Base-by-base conservation (phyloP, 2,888 invertebrate species). In the Phortica okadai region DNA sequence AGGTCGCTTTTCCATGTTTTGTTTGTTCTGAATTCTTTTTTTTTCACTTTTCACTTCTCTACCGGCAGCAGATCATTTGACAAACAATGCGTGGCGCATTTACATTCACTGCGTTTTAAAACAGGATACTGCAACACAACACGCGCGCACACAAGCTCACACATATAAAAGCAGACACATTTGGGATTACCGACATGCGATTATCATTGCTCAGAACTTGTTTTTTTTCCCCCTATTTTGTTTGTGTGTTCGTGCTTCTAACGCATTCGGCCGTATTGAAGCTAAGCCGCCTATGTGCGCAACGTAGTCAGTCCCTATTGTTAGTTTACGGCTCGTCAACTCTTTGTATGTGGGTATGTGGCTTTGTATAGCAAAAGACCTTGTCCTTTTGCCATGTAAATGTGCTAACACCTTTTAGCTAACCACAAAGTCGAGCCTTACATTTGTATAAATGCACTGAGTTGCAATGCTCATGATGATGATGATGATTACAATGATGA, bases 311-410 rank as follows among this genome's bases (percentile, higher is more conserved):
- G 8, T 50, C 50, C 10, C 50, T 50, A 6, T 8, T 50, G 8
- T 50, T 14, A 6, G 2, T 50, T 8, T 50, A 14, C 14, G 50
- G 50, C 50, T 6, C 14, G 6, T 50, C 10, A 2, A 2, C 2
- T 3, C 50, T 8, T 50, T 50, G 50, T 6, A 50, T 50, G 50
- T 14, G 50, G 1, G 14, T 14, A 5, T 50, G 50, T 50, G 50
- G 50, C 50, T 50, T 50, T 50, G 50, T 50, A 8, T 50, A 50
- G 3, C 6, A 14, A 69, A 25, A 69, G 45, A 25, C 69, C 69
- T 69, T 69, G 69, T 69, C 69, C 69, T 69, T 69, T 50, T 50
- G 14, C 45, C 10, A 45, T 45, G 45, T 8, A 45, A 10, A 21
- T 21, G 21, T 21, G 21, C 33, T 33, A 33, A 33, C 33, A 33